These are phyloP conservation scores for Musca vetustissima DNA, from an alignment of 1,140 invertebrate genomes.

Conservation along the genomic window DNA sequence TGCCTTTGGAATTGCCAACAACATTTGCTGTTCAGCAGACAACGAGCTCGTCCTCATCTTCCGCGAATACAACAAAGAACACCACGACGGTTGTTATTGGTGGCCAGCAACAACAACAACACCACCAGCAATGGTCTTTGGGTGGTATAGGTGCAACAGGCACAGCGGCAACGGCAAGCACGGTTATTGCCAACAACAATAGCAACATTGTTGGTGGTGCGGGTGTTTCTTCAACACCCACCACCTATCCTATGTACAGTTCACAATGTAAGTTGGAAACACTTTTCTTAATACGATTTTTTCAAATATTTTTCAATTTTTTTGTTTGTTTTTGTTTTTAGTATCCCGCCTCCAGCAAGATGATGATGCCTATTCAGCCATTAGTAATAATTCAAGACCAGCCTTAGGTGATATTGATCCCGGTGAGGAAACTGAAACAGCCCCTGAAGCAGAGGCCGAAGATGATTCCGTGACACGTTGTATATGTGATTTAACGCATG, in stretches of 20 bases:
- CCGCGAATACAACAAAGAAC: background rate
- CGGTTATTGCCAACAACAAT: constrained; percentile 12
- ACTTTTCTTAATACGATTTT: too few relatives aligned
- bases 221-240: background rate
- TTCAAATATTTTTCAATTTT: background rate
- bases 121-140: constrained; percentile 44
- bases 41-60: too few relatives aligned
- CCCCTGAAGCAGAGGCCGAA: constrained; percentile 81
- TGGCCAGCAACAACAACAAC: background rate
- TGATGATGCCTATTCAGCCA: constrained; percentile 68
- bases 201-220: too few relatives aligned
- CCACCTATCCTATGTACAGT: constrained; percentile 31
- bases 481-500: constrained; percentile 92
- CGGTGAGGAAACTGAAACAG: constrained; percentile 85
- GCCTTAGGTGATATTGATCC: constrained; percentile 64
- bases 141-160: constrained; percentile 50
- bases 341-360: constrained; percentile 53
- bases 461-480: constrained; percentile 89
- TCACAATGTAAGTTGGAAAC: constrained; percentile 44
- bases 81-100: background rate
- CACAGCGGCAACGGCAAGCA: constrained; percentile 28
- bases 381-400: constrained; percentile 62
- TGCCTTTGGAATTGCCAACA: constrained; percentile 16
- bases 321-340: constrained; percentile 26
- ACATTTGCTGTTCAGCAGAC: constrained; percentile 2